Evolutionary conservation across 2,113 vertebrate species (phyloP).

Genomic region (Shinisaurus crocodilurus): DNA sequence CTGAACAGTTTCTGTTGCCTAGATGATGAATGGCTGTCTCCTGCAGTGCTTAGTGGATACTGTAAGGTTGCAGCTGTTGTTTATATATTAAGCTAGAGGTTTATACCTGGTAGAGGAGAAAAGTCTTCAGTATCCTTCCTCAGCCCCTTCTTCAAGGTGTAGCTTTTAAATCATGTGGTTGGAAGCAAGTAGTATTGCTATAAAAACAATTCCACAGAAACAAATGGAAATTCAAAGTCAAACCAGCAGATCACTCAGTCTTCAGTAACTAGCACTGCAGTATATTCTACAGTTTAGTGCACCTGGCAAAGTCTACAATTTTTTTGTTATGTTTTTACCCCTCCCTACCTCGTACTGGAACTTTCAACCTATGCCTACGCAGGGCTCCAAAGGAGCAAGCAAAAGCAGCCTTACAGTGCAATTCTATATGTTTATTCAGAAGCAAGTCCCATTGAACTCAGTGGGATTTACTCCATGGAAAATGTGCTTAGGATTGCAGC

Average conservation of each 20-base stretch:
- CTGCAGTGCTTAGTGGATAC: constrained; percentile 59
- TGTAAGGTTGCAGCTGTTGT: constrained; percentile 2
- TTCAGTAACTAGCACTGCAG: background rate
- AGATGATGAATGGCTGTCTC: constrained; percentile 86
- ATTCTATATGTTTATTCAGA: background rate
- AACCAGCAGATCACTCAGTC: background rate
- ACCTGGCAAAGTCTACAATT: background rate
- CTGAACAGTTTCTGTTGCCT: constrained; percentile 71
- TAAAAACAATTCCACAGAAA: background rate
- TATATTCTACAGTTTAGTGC: background rate
- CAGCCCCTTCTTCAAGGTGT: background rate
- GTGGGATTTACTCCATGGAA: background rate
- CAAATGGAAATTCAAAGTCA: background rate
- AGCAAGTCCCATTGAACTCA: background rate
- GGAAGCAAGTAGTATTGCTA: background rate
- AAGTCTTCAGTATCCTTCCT: background rate
- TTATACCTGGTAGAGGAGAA: constrained; percentile 9
- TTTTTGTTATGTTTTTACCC: background rate
- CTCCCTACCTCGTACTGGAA: no score
- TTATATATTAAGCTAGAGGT: constrained; percentile 45
- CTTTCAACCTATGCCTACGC: background rate
- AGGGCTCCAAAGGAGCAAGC: background rate
- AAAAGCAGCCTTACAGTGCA: background rate
- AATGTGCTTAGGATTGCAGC: background rate
- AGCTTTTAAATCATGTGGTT: background rate